These are phyloP conservation scores for Catagonus wagneri DNA, from an alignment of 2,113 vertebrate genomes.

Conservation along the genomic window DNA sequence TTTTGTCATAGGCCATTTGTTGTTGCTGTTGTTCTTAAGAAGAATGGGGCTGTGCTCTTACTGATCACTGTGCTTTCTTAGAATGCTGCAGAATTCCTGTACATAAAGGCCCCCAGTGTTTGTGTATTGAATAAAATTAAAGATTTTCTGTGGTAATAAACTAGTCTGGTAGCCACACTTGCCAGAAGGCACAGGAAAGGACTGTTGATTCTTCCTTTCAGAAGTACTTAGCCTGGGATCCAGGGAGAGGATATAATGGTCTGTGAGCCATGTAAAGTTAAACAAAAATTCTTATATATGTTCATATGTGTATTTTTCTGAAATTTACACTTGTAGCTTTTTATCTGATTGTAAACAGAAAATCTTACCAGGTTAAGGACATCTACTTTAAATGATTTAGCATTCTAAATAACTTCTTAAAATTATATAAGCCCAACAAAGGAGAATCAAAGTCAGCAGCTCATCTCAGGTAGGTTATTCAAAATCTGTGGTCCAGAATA, in stretches of 20 bases:
- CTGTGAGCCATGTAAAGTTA: not conserved
- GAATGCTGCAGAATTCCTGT: not conserved
- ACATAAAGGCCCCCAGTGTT: not conserved
- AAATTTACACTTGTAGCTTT: not conserved
- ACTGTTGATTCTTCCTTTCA: not conserved
- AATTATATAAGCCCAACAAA: not conserved
- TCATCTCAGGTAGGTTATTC: not conserved
- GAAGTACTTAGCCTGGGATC: not conserved
- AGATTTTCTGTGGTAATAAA: slow-evolving; percentile 10
- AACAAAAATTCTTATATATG: not conserved
- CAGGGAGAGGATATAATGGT: not conserved
- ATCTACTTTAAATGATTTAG: slow-evolving; percentile 15
- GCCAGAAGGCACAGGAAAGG: not conserved
- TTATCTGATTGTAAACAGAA: not conserved
- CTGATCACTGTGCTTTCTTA: not conserved
- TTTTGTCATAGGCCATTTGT: not conserved
- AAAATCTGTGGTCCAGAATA: not conserved
- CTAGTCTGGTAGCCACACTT: not conserved
- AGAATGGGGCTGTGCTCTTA: not conserved
- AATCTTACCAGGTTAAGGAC: not conserved
- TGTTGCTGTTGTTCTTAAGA: not conserved
- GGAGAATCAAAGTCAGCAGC: not conserved
- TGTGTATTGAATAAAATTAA: slow-evolving; percentile 3
- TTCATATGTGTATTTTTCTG: not conserved
- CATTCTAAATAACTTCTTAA: slow-evolving; percentile 2